phyloP scores from a whole-genome alignment of 2,113 vertebrate genomes.

The Melanocharis versteri region DNA sequence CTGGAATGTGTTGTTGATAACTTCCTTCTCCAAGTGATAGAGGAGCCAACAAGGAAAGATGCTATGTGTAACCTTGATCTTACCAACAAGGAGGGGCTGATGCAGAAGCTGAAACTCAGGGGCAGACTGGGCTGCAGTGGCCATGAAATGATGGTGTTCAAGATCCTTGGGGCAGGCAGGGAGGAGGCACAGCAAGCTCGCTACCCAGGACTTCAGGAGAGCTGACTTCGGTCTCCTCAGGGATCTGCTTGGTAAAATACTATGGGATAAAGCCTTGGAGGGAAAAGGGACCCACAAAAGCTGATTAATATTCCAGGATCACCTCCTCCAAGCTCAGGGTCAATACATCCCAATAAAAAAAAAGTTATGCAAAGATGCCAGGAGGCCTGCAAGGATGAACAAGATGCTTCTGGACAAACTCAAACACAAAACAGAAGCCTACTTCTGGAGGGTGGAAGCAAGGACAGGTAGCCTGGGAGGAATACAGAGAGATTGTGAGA shows the following conservation, averaged over 20 bases:
- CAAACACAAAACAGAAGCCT: background rate
- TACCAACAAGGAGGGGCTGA: background rate
- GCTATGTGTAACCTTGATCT: background rate
- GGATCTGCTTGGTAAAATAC: background rate
- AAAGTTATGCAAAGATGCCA: background rate
- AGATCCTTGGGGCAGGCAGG: background rate
- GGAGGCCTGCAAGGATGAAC: background rate
- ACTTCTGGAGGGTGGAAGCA: background rate
- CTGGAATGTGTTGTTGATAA: background rate
- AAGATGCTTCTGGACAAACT: background rate
- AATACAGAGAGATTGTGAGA: background rate
- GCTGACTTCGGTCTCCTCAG: background rate
- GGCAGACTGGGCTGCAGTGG: background rate
- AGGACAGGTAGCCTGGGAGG: background rate
- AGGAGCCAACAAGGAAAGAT: background rate
- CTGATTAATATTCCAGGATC: background rate
- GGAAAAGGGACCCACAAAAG: background rate
- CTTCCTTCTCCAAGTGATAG: background rate
- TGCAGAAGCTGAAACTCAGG: background rate
- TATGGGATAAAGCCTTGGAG: background rate
- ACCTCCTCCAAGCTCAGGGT: background rate
- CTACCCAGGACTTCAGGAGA: background rate
- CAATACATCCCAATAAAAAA: background rate
- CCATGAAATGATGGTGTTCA: background rate
- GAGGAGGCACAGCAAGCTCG: background rate